A percentile compares a stretch with the other conserved stretches of the same genome.
Conservation (phyloP, 2,113 vertebrate genomes). For the Thryonomys swinderianus region DNA sequence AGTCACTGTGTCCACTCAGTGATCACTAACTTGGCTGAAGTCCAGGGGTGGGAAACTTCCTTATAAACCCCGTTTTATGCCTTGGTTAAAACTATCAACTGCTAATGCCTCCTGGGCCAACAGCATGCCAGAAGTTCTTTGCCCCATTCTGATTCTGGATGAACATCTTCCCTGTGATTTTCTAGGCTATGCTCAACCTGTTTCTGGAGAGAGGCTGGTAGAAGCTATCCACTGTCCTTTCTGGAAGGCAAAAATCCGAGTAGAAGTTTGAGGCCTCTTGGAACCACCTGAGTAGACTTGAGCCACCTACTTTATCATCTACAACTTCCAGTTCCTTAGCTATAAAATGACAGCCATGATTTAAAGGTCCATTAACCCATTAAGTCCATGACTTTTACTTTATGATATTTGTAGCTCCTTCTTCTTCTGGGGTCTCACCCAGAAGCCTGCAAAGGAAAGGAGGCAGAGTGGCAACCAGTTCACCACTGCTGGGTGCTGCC, state of each 20-base stretch:
- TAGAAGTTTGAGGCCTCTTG: not conserved
- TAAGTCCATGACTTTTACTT: not conserved
- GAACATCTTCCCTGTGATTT: not conserved
- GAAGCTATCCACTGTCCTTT: not conserved
- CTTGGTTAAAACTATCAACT: not conserved
- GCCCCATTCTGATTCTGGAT: not conserved
- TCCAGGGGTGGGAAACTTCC: not conserved
- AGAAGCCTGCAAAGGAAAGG: not conserved
- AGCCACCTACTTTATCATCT: not conserved
- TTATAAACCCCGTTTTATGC: not conserved
- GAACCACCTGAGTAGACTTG: not conserved
- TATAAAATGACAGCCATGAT: not conserved
- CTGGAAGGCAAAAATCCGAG: not conserved
- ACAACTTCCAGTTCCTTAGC: not conserved
- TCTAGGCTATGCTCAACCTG: not conserved
- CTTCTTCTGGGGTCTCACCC: not conserved
- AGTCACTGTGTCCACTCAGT: not conserved
- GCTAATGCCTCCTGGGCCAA: not conserved
- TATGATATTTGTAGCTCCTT: not conserved
- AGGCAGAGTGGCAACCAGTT: not conserved
- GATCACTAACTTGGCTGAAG: not conserved
- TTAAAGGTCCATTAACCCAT: not conserved
- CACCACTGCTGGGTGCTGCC: not conserved
- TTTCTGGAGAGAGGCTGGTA: not conserved
- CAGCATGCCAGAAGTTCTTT: accelerated